A percentile compares a stretch with the other conserved stretches of the same genome.
Conservation (phyloP, 2,113 vertebrate genomes). For the Sminthopsis crassicaudata region DNA sequence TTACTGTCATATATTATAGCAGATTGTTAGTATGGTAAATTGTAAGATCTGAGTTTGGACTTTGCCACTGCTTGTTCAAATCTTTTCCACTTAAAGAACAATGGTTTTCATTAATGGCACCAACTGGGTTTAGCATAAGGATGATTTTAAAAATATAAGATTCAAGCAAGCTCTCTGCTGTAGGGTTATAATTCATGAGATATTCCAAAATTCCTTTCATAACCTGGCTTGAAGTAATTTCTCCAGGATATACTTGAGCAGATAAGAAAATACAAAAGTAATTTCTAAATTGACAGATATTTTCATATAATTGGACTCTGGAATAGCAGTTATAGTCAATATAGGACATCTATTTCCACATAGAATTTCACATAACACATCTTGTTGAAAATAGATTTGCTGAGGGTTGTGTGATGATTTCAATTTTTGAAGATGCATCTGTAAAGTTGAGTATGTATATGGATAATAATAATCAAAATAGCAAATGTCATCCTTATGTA, state of each 20-base stretch:
- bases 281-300: slow-evolving; percentile 96
- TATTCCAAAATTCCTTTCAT: slow-evolving; percentile 99
- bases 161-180: slow-evolving; percentile 93
- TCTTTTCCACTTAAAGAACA: slow-evolving; percentile 99
- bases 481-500: slow-evolving; percentile 98
- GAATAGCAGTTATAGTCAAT: slow-evolving; percentile 98
- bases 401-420: slow-evolving; percentile 91
- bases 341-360: slow-evolving; percentile 95
- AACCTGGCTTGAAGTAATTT: slow-evolving; percentile 99
- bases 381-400: slow-evolving; percentile 94
- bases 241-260: slow-evolving; percentile 96
- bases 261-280: slow-evolving; percentile 96
- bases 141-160: slow-evolving; percentile 98
- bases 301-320: slow-evolving; percentile 93
- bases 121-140: slow-evolving; percentile 99
- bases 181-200: slow-evolving; percentile 92
- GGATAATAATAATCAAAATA: slow-evolving; percentile 99
- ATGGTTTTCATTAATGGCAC: slow-evolving; percentile 98
- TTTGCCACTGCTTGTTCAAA: slow-evolving; percentile 98
- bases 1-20: slow-evolving; percentile 95
- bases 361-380: slow-evolving; percentile 93
- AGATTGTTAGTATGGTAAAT: slow-evolving; percentile 98
- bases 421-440: slow-evolving; percentile 97
- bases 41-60: slow-evolving; percentile 94
- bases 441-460: slow-evolving; percentile 96